Conservation (phyloP, 1,140 invertebrate genomes). For the Pachyrhynchus sulphureomaculatus region DNA sequence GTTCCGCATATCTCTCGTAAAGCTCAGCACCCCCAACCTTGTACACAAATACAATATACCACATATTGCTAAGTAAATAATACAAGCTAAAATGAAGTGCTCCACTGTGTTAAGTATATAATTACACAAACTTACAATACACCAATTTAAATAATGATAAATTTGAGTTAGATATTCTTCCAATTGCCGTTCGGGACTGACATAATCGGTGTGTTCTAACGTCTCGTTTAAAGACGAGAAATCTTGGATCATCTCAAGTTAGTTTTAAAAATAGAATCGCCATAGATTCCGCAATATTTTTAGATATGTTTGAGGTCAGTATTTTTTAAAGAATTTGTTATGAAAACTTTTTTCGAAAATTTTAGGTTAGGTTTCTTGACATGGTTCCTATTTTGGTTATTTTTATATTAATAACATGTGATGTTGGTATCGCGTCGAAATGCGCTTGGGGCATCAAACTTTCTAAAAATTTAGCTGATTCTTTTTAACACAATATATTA, state of each 20-base stretch:
- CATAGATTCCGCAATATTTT: slow-evolving; percentile 36
- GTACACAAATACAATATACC: slow-evolving; percentile 42
- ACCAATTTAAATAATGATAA: slow-evolving; percentile 12
- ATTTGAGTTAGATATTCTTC: slow-evolving; percentile 14
- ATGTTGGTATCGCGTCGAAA: no score
- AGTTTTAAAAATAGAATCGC: slow-evolving; percentile 38
- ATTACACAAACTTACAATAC: slow-evolving; percentile 11
- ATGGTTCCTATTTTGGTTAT: no score
- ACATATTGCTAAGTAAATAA: slow-evolving; percentile 47
- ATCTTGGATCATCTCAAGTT: slow-evolving; percentile 36
- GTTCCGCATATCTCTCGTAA: slow-evolving; percentile 48
- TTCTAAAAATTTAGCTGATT: no score
- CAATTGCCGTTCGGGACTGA: background rate
- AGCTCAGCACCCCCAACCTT: slow-evolving; percentile 37
- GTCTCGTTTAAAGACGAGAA: slow-evolving; percentile 16
- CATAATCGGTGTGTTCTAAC: slow-evolving; percentile 16
- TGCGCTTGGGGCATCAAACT: no score
- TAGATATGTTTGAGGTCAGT: slow-evolving; percentile 20
- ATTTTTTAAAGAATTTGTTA: no score
- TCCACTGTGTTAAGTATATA: slow-evolving; percentile 49
- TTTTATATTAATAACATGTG: no score
- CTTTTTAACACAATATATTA: no score
- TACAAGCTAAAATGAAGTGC: slow-evolving; percentile 44
- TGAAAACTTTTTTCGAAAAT: no score
- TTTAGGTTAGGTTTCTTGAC: no score